Conservation (phyloP, 2,797 vertebrate genomes). For the Eulemur mongoz region DNA sequence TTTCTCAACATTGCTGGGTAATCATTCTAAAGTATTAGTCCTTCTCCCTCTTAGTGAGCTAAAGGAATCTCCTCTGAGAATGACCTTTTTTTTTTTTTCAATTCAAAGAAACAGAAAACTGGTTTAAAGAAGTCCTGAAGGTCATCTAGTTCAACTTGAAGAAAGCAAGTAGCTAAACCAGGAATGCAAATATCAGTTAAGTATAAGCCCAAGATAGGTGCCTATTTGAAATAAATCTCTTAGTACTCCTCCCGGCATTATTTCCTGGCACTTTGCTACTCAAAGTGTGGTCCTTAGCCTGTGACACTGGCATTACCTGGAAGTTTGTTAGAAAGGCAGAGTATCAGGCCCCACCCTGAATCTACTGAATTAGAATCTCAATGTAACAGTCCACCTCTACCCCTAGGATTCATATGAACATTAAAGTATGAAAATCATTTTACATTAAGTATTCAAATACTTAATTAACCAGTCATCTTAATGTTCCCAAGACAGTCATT, state of each 20-base stretch:
- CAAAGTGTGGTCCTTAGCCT: neutral
- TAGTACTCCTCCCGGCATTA: neutral
- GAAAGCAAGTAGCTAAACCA: conserved; percentile 19
- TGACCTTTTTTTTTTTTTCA: neutral
- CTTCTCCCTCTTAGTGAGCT: neutral
- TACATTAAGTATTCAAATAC: neutral
- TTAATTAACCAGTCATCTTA: neutral
- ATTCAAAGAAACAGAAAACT: conserved; percentile 14
- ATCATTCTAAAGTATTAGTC: neutral
- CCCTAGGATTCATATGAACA: neutral
- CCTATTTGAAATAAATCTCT: neutral
- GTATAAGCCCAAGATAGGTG: neutral
- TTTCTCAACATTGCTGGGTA: conserved; percentile 1
- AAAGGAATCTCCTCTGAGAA: neutral
- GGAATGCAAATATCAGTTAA: neutral
- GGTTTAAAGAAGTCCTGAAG: neutral
- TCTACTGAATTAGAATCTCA: neutral
- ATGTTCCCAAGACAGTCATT: neutral
- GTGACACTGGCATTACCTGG: neutral
- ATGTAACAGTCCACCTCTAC: neutral
- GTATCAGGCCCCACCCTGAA: neutral
- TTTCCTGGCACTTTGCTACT: neutral
- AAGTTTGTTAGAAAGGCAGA: neutral
- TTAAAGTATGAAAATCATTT: conserved; percentile 27
- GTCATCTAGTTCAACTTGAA: neutral